Conservation (phyloP, 2,113 vertebrate species). For the Hucho hucho region DNA sequence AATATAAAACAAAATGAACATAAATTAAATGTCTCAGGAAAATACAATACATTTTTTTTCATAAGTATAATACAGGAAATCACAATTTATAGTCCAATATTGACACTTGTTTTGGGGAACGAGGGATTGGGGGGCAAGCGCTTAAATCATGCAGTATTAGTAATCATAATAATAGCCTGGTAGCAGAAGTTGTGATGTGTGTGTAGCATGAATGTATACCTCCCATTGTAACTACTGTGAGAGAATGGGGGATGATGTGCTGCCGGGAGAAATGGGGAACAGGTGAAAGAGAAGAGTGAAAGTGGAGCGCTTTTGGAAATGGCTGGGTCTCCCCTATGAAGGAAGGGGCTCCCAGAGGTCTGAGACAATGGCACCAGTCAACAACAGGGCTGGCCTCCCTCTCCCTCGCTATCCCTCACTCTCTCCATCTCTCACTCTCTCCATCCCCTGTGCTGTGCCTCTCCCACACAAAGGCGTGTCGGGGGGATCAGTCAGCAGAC, state of each 20-base stretch:
- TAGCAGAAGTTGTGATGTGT: too few relatives aligned
- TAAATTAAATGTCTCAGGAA: too few relatives aligned
- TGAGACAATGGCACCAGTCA: slow-evolving; percentile 69
- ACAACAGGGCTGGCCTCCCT: slow-evolving; percentile 49
- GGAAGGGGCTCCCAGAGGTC: slow-evolving; percentile 58
- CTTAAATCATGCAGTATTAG: too few relatives aligned
- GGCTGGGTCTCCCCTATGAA: slow-evolving; percentile 56
- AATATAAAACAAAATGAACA: too few relatives aligned
- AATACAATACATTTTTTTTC: too few relatives aligned
- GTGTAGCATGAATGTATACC: too few relatives aligned
- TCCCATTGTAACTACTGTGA: neutral
- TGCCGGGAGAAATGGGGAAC: slow-evolving; percentile 14
- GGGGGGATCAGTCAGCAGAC: slow-evolving; percentile 44
- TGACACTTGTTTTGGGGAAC: too few relatives aligned
- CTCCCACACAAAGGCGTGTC: slow-evolving; percentile 57
- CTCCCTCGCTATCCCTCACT: slow-evolving; percentile 19
- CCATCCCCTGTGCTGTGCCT: slow-evolving; percentile 8
- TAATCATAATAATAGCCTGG: too few relatives aligned
- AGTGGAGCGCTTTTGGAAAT: slow-evolving; percentile 61
- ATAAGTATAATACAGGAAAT: too few relatives aligned
- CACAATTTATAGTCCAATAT: too few relatives aligned
- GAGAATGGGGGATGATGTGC: slow-evolving; percentile 5
- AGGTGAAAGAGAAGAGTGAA: slow-evolving; percentile 42
- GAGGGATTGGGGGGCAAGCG: too few relatives aligned
- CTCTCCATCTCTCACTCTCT: slow-evolving; percentile 12